A percentile compares a stretch with the other conserved stretches of the same genome.
Conservation (phyloP, 2,113 vertebrate genomes). For the Cricetomys ansorgei region DNA sequence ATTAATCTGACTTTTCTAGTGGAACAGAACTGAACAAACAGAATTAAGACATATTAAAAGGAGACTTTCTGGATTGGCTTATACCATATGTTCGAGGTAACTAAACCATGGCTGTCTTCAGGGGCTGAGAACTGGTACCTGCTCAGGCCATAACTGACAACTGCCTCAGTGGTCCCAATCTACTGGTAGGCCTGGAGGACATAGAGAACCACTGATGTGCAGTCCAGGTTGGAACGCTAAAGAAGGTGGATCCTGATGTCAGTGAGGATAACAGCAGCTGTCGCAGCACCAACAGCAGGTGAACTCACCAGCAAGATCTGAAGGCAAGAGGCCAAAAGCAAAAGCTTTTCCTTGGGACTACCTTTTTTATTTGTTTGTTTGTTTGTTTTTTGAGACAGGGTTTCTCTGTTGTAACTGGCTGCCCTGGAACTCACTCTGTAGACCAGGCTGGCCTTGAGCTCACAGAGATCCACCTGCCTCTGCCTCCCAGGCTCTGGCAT, state of each 20-base stretch:
- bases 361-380: too few species aligned
- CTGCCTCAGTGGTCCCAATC: neutral
- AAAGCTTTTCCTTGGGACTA: neutral
- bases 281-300: neutral
- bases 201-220: neutral
- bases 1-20: neutral
- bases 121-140: too few species aligned
- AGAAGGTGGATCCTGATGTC: neutral
- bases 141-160: too few species aligned
- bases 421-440: too few species aligned
- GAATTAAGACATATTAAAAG: neutral
- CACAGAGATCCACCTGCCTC: too few species aligned
- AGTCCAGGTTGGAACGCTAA: neutral
- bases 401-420: too few species aligned
- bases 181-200: too few species aligned
- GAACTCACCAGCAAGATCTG: neutral
- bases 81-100: neutral
- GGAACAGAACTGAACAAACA: neutral
- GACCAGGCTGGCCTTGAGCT: too few species aligned
- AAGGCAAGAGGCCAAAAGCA: neutral
- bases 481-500: too few species aligned
- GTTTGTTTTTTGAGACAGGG: too few species aligned
- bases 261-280: too few species aligned
- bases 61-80: neutral
- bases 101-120: neutral